phyloP scores from a whole-genome alignment of 2,888 invertebrate genomes.

The Eupithecia exiguata region DNA sequence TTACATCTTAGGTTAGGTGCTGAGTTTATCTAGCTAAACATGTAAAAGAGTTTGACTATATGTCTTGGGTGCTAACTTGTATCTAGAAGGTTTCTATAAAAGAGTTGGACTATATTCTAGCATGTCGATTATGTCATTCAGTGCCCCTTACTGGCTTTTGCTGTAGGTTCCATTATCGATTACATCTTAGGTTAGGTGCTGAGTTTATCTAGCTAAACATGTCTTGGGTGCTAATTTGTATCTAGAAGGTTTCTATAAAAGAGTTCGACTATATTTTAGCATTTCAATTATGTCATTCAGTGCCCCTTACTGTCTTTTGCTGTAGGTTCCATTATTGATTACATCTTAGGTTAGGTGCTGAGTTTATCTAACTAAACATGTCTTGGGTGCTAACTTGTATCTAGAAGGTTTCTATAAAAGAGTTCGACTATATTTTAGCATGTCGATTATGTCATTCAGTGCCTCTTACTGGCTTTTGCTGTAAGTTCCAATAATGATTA shows the following conservation, averaged over 20 bases:
- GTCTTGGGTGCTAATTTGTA: background rate
- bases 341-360: constrained; percentile 3
- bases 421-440: background rate
- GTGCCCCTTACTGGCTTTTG: constrained; percentile 4
- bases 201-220: background rate
- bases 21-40: background rate
- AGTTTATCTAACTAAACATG: background rate
- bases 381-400: background rate
- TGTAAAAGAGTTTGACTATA: too few relatives aligned
- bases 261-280: background rate
- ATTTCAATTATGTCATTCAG: too few relatives aligned
- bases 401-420: background rate
- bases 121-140: too few relatives aligned
- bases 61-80: background rate
- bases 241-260: background rate
- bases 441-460: too few relatives aligned
- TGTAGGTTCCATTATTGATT: background rate
- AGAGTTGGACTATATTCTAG: background rate
- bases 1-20: constrained; percentile 2
- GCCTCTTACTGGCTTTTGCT: constrained; percentile 5
- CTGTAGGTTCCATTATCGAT: constrained; percentile 1
- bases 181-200: constrained; percentile 1
- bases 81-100: background rate
- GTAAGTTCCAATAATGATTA: background rate
- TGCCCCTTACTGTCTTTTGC: constrained; percentile 1